Base-by-base conservation (phyloP, 2,113 vertebrate genomes). In the Pterophyllum scalare region DNA sequence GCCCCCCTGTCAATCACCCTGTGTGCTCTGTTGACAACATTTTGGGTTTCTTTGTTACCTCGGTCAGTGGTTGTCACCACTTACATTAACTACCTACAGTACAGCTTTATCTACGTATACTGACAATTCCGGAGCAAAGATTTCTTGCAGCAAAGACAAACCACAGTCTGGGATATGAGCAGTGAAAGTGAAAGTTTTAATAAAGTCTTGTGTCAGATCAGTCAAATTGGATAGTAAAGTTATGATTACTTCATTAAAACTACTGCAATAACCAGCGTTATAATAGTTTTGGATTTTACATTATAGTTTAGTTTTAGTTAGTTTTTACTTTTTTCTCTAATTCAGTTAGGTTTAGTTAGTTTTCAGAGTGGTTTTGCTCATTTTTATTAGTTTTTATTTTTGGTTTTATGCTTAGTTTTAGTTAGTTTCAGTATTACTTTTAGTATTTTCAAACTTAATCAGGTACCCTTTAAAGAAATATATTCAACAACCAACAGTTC, bases 1-100 rank as follows among this genome's bases (percentile, higher is more conserved):
- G 7, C 33, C 33, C 3, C 33, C 33, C 31, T 33, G 87, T 90
- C 91, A 91, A 54, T 93, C 89, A 89, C 57, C 24, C 14, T 2
- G 43, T 17, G 20, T 20, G 24, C 76, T 78, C 70, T 88, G 24
- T 74, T 88, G 83, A 67, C 67, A 58, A 79, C 75, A 76, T 86
- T 46, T 85, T 75, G 62, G 62, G 20, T 46, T 67, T 81, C 59
- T 52, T 60, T 28, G 49, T 72, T 59, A 85, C 12, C 77, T 64
- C 59, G 35, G 57, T 91, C 6, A 46, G 60, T 24, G 40, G 17
- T 75, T 86, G 89, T 89, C 80, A 75, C 11, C 3, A 52, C 76
- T 83, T 59, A 2, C 77, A 72, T 65, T 81, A 82, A 77, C 67
- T 46, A 72, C 65, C 56, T 31, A 38, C 61, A 59, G 11, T 1